These are phyloP conservation scores for Euproctis similis DNA, from an alignment of 2,888 invertebrate genomes.

Conservation along the genomic window DNA sequence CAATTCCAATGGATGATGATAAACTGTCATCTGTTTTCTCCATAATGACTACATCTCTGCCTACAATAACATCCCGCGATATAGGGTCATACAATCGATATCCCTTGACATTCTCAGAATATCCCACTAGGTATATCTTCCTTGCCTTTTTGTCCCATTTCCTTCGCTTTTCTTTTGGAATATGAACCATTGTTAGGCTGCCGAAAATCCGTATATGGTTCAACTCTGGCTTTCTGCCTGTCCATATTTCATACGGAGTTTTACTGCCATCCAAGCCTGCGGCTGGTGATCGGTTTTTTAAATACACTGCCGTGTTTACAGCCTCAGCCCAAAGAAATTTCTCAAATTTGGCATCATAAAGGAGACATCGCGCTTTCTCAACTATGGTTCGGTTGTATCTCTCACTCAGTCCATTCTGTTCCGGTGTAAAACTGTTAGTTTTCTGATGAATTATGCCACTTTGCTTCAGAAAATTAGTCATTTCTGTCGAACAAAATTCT, in stretches of 20 bases:
- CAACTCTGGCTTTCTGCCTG: constrained; percentile 1
- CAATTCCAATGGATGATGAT: background rate
- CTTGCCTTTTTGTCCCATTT: constrained; percentile 20
- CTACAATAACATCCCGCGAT: background rate
- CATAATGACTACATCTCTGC: background rate
- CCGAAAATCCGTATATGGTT: constrained; percentile 2
- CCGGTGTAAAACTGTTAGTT: constrained; percentile 3
- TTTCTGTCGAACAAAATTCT: constrained; percentile 6
- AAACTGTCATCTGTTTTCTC: background rate
- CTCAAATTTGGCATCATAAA: constrained; percentile 2
- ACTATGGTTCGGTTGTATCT: constrained; percentile 1
- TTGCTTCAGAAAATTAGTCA: constrained; percentile 1
- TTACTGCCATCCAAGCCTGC: background rate
- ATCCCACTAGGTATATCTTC: constrained; percentile 16
- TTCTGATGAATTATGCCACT: constrained; percentile 1
- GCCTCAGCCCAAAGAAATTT: constrained; percentile 2
- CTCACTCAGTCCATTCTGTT: constrained; percentile 5
- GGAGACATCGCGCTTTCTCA: constrained; percentile 1
- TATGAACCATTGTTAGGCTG: constrained; percentile 5
- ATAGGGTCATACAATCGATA: constrained; percentile 18
- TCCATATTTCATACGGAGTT: constrained; percentile 6
- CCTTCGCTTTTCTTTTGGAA: constrained; percentile 2
- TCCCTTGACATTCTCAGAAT: constrained; percentile 19
- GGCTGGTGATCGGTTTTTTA: constrained; percentile 2
- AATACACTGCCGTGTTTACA: background rate